Base-by-base conservation (phyloP, 1,140 invertebrate species). In the Papilio polyxenes region DNA sequence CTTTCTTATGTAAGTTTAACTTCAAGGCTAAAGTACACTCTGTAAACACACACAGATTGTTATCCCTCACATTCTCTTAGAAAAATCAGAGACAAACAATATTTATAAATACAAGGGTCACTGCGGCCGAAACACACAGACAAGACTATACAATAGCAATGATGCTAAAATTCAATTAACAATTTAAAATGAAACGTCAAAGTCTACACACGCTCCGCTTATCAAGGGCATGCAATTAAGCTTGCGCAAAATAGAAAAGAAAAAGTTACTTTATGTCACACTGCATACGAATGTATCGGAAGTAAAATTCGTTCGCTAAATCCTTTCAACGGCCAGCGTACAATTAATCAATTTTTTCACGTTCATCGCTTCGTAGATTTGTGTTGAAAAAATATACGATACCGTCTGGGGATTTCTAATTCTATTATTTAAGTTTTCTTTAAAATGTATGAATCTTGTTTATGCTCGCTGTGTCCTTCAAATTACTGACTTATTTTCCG, bases 121-220 rank as follows among this genome's bases (percentile, higher is more conserved):
- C 15, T 53, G 51, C 15, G 6, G 51, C 15, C 51, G 13, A 17
- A 53, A 53, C 17, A 17, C 51, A 53, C 13, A 53, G 4, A 23
- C 4, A 7, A 15, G 0, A 72, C 13, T 6, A 69, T 69, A 13
- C 65, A 37, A 72, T 15, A 72, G 65, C 31, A 37, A 17, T 40
- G 9, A 23, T 23, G 37, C 7, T 49, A 10, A 20, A n/a, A 75
- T 75, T 75, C 44, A 20, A 48, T 48, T 75, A 75, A 20, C 49
- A 31, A 77, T 77, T 77, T 53, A 51, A 77, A 53, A 48, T 51
- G 44, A 5, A 13, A 77, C 48, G 49, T 77, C 75, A 56, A 77
- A 77, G 75, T 31, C n/a, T 51, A 31, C 48, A 75, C 23, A 77
- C 49, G 75, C 13, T 77, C 23, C 13, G 48, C 11, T 77, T 23